Evolutionary conservation across 1,140 invertebrate species (phyloP).

Genomic region (Ruditapes philippinarum): DNA sequence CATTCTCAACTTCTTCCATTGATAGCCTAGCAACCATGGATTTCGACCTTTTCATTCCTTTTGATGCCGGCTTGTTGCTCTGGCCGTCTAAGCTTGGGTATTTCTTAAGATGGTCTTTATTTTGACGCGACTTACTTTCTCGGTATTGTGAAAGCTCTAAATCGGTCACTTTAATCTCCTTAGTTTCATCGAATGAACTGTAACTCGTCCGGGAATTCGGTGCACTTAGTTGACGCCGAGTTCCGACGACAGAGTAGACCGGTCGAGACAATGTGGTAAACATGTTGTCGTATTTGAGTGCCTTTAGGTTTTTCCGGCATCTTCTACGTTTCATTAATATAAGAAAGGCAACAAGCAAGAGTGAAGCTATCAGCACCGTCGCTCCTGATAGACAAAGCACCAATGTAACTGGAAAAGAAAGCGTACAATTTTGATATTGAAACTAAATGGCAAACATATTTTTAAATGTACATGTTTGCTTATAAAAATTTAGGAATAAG

Average conservation of each 20-base stretch:
- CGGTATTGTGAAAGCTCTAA: background rate
- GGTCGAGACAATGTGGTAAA: constrained; percentile 19
- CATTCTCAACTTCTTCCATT: constrained; percentile 3
- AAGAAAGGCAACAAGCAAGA: background rate
- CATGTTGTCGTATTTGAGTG: constrained; percentile 32
- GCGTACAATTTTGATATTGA: too few relatives aligned
- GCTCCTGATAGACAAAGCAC: background rate
- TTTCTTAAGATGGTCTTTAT: constrained; percentile 32
- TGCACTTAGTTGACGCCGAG: constrained; percentile 46
- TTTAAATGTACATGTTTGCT: too few relatives aligned
- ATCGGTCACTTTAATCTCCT: background rate
- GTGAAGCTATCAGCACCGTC: background rate
- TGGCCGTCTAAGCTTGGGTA: constrained; percentile 32
- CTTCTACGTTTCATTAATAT: background rate
- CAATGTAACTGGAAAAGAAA: constrained; percentile 41
- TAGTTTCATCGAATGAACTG: constrained; percentile 30
- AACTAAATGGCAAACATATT: too few relatives aligned
- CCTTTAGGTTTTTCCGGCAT: background rate
- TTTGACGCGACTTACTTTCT: background rate
- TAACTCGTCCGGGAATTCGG: background rate
- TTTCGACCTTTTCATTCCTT: constrained; percentile 23
- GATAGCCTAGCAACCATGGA: background rate
- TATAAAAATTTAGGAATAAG: too few relatives aligned
- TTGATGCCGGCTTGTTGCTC: background rate
- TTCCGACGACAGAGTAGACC: constrained; percentile 5